Conservation (phyloP, 2,888 invertebrate species). For the Prosapia bicincta region DNA sequence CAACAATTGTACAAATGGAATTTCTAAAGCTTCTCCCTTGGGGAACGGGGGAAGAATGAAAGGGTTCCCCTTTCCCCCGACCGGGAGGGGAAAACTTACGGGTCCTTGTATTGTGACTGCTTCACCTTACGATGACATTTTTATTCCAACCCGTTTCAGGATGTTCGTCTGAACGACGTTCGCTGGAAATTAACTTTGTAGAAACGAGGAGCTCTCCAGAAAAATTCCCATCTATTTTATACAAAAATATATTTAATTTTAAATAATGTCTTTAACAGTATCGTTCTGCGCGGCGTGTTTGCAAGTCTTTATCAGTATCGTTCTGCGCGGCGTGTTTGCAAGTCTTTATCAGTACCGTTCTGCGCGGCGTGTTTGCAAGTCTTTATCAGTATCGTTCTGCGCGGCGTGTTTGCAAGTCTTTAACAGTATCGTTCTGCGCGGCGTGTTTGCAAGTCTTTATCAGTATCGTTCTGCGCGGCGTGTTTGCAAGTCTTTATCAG, state of each 20-base stretch:
- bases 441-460: too few species aligned
- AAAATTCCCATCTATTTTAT: background rate
- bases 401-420: too few species aligned
- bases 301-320: too few species aligned
- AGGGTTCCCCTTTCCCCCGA: background rate
- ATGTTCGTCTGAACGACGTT: background rate
- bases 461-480: too few species aligned
- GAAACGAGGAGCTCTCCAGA: background rate
- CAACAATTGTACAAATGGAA: background rate
- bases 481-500: too few species aligned
- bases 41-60: background rate
- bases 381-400: too few species aligned
- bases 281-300: too few species aligned
- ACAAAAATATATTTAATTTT: background rate
- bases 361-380: too few species aligned
- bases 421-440: too few species aligned
- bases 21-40: background rate
- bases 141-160: background rate
- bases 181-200: background rate
- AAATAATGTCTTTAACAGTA: too few species aligned
- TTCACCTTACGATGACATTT: background rate
- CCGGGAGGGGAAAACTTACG: background rate
- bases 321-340: too few species aligned
- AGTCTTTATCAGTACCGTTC: too few species aligned
- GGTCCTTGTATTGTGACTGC: background rate